Percentiles rank a stretch among this genome's conserved stretches.
These are phyloP conservation scores for Helleia helle DNA, from an alignment of 2,888 invertebrate genomes.

Conservation along the genomic window DNA sequence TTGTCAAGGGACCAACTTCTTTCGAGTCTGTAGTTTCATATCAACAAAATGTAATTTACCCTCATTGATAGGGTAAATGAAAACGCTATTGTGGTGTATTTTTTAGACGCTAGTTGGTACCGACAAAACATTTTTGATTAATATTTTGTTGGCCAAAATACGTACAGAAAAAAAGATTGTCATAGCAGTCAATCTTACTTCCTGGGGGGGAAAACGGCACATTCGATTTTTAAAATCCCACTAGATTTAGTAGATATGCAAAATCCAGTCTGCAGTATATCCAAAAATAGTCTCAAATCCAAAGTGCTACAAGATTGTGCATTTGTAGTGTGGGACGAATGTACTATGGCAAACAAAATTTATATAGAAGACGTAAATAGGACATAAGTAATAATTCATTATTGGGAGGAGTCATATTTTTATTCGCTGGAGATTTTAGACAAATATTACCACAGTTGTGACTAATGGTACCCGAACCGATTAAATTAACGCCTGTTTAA, in stretches of 20 bases:
- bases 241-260: constrained; percentile 20
- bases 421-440: constrained; percentile 22
- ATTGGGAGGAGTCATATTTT: constrained; percentile 19
- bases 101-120: no score
- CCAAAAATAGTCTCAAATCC: constrained; percentile 20
- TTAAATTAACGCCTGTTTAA: constrained; percentile 25
- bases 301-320: constrained; percentile 19
- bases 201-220: constrained; percentile 24
- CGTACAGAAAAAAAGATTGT: not conserved
- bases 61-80: no score
- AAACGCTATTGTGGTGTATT: no score
- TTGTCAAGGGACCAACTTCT: no score
- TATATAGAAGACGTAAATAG: no score
- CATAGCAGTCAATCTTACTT: constrained; percentile 30
- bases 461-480: constrained; percentile 24
- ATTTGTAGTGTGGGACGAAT: constrained; percentile 25
- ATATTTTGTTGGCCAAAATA: not conserved
- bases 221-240: constrained; percentile 14
- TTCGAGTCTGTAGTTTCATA: no score
- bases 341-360: constrained; percentile 20
- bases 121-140: no score
- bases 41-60: no score
- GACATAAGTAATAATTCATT: constrained; percentile 19
- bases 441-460: constrained; percentile 22
- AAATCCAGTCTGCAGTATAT: constrained; percentile 22